A percentile compares a stretch with the other conserved stretches of the same genome.
Evolutionary conservation across 2,797 vertebrate species (phyloP).

Genomic region (Bovichtus variegatus): DNA sequence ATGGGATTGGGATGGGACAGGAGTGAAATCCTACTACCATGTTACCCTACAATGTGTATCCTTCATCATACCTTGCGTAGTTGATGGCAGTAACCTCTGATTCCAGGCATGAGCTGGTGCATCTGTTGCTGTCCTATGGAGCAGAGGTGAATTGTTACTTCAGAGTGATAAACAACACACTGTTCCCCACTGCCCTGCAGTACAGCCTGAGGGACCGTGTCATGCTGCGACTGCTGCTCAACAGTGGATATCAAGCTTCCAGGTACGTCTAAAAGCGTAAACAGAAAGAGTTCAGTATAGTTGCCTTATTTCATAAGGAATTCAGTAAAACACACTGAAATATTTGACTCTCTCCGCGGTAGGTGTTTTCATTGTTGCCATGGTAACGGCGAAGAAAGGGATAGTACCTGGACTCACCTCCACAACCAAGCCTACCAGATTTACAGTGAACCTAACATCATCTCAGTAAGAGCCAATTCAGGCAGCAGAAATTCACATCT

Average conservation of each 20-base stretch:
- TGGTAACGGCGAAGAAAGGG: conserved; percentile 72
- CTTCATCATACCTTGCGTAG: neutral
- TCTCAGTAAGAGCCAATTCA: conserved; percentile 68
- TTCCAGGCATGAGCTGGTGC: conserved; percentile 85
- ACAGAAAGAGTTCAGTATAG: neutral
- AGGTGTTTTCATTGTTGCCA: conserved; percentile 92
- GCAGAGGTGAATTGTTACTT: conserved; percentile 92
- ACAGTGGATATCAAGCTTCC: conserved; percentile 87
- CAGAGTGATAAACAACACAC: conserved; percentile 85
- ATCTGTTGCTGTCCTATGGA: conserved; percentile 85
- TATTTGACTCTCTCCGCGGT: too few species aligned
- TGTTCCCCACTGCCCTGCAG: conserved; percentile 91
- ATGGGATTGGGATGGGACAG: too few species aligned
- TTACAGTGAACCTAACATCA: conserved; percentile 52
- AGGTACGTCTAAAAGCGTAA: conserved; percentile 58
- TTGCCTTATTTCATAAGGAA: neutral
- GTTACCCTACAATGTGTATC: too few species aligned
- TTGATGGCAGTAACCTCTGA: neutral
- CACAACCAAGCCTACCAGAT: conserved; percentile 62
- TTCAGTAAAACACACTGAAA: neutral
- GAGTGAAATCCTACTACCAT: too few species aligned
- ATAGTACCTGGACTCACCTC: conserved; percentile 60
- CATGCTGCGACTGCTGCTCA: conserved; percentile 91
- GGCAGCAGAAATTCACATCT: neutral
- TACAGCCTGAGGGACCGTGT: conserved; percentile 87